Evolutionary conservation across 2,113 vertebrate species (phyloP).

Genomic region (Talpa occidentalis): DNA sequence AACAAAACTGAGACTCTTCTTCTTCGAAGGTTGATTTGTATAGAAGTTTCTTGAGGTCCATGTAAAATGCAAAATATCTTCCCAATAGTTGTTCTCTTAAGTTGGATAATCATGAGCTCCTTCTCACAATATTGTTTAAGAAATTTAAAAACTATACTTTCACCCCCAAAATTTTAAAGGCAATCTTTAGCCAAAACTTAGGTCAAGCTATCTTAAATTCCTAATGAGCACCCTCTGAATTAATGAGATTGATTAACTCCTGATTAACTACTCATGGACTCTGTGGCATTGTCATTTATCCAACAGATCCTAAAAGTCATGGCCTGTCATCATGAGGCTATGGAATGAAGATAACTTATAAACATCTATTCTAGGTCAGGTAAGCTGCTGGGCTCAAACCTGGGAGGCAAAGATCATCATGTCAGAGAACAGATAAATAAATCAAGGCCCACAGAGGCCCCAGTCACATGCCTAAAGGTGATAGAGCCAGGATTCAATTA

Average conservation of each 20-base stretch:
- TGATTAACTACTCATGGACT: constrained; percentile 25
- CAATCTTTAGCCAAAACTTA: constrained; percentile 47
- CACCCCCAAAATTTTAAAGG: neutral
- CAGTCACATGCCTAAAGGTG: neutral
- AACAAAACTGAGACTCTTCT: constrained; percentile 13
- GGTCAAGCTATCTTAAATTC: constrained; percentile 46
- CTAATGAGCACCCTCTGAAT: constrained; percentile 32
- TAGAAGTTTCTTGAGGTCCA: neutral
- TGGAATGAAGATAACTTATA: neutral
- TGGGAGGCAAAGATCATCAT: neutral
- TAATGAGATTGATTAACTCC: constrained; percentile 43
- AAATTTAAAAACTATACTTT: neutral
- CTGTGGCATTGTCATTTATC: neutral
- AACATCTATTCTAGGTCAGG: neutral
- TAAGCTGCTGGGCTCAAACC: neutral
- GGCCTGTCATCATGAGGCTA: neutral
- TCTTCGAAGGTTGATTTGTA: constrained; percentile 33
- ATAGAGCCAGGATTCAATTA: neutral
- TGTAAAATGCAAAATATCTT: neutral
- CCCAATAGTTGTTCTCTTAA: neutral
- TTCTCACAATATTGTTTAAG: neutral
- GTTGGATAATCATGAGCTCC: neutral
- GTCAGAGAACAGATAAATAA: neutral
- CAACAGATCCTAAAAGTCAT: constrained; percentile 1
- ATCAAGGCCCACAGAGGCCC: neutral